Base-by-base conservation (phyloP, 92 coral and sea anemone genomes). In the Porites rus region DNA sequence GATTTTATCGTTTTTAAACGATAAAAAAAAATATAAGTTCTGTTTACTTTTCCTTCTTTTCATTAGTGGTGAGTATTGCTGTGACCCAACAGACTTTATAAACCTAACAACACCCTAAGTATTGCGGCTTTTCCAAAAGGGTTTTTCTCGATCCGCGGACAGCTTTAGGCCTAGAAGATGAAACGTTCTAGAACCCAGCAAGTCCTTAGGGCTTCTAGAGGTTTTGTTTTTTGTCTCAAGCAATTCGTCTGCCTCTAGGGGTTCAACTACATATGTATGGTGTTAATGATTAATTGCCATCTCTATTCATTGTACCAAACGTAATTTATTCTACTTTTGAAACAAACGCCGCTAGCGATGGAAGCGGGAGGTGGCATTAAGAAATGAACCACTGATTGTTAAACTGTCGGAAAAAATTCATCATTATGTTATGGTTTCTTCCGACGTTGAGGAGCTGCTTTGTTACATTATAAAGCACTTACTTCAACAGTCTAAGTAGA, bases 101-200 rank as follows among this genome's bases (percentile, higher is more conserved):
- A 64, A 52, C 16, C 64, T 69, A 7, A 11, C 52, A 51, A 11
- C 46, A 38, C 46, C 46, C 6, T 38, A 38, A 38, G 6, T 38
- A 67, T 67, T 52, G 74, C 84, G 51, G 68, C 84, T 53, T 79
- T 66, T 79, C 61, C 13, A 43, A 3, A 38, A 79, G 53, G 10
- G 74, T 13, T 79, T 79, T 66, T 22, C 84, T 16, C 46, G 46
- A 38, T 4, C 7, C 46, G 46, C 46, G 46, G 46, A 52, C 62
- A 50, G 25, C 20, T 7, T 22, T 66, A 54, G 51, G 84, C 84
- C 53, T 5, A 9, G 51, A 22, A 63, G 46, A 66, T 20, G 1
- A 63, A 43, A 20, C 46, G 53, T 10, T 20, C 22, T 12, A 16
- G 10, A 25, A 51, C 25, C 12, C 63, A 62, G 22, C 18, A 46